Evolutionary conservation across 2,888 invertebrate genomes (phyloP), one percentile per base, ranked within the genome.

Genomic region (Helicoverpa assulta): DNA sequence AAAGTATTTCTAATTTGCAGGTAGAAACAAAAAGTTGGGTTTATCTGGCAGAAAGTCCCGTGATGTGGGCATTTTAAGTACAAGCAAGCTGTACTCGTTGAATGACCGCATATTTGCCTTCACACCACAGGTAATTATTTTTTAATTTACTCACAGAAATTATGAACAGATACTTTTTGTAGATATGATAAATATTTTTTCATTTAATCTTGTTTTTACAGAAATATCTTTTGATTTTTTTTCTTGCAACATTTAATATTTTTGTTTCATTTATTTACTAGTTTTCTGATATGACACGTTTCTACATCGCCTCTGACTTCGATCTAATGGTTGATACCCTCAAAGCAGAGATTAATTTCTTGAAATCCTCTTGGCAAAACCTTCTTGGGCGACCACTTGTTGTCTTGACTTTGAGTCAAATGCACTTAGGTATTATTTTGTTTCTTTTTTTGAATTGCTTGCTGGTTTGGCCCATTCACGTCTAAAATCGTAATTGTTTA

Each of bases 301-400:
- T 99, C 97, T 99, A 99, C 98, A 98, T 99, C 93, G 99, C 99
- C 92, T 98, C 99, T 92, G 99, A 99, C 96, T 98, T 98, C 96
- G 99, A 99, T 95, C 97, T 99, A 96, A 98, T 99, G 98, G 98
- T 99, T 92, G 99, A 99, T 96, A 98, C 98, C 94, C 98, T 99
- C 96, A 99, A 99, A 96, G 98, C 98, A 87, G 99, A 99, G 96
- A 98, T 99, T 91, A 98, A 99, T 96, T 99, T 99, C 97, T 97
- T 99, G 96, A 99, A 99, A 96, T 98, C 98, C 88, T 98, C 98
- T 95, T 99, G 99, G 99, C 98, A 98, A 96, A 98, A 98, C 96
- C 98, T 99, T 96, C 97, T 99, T 91, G 99, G 99, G 89, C 97
- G 99, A 88, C 99, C 99, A 77, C 97, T 99, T 91, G 98, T 99